phyloP scores from a whole-genome alignment of 2,797 vertebrate species.

The Epinephelus awoara region DNA sequence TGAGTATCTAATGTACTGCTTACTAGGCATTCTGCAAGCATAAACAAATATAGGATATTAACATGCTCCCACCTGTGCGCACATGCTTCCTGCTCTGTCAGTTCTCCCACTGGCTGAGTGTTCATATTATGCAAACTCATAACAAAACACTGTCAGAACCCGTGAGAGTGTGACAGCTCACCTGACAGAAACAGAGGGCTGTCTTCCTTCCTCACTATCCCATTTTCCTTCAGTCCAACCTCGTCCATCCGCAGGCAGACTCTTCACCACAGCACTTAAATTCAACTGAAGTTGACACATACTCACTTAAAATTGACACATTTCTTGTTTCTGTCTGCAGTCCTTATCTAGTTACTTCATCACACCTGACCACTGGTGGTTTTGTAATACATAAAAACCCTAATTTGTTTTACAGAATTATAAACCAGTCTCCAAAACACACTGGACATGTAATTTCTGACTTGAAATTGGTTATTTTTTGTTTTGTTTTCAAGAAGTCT shows the following conservation, averaged over 20 bases:
- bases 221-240: conserved; percentile 43
- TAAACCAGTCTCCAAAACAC: conserved; percentile 39
- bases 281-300: conserved; percentile 57
- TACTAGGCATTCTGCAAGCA: conserved; percentile 32
- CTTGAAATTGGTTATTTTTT: conserved; percentile 32
- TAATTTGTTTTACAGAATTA: neutral
- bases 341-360: conserved; percentile 25
- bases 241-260: conserved; percentile 51
- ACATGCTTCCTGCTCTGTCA: conserved; percentile 47
- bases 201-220: conserved; percentile 43
- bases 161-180: conserved; percentile 72
- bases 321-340: conserved; percentile 54
- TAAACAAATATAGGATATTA: conserved; percentile 29
- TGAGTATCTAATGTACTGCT: conserved; percentile 38
- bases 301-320: conserved; percentile 56
- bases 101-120: conserved; percentile 50
- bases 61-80: conserved; percentile 13
- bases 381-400: conserved; percentile 23
- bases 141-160: conserved; percentile 66
- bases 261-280: conserved; percentile 54
- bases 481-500: conserved; percentile 22
- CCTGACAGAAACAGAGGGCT: conserved; percentile 69
- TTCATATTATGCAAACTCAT: conserved; percentile 61
- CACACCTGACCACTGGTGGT: conserved; percentile 23
- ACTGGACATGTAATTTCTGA: conserved; percentile 30